Percentiles rank a stretch among this genome's conserved stretches.
These are phyloP conservation scores for Gallinago stenura DNA, from an alignment of 2,797 vertebrate genomes.

Conservation along the genomic window DNA sequence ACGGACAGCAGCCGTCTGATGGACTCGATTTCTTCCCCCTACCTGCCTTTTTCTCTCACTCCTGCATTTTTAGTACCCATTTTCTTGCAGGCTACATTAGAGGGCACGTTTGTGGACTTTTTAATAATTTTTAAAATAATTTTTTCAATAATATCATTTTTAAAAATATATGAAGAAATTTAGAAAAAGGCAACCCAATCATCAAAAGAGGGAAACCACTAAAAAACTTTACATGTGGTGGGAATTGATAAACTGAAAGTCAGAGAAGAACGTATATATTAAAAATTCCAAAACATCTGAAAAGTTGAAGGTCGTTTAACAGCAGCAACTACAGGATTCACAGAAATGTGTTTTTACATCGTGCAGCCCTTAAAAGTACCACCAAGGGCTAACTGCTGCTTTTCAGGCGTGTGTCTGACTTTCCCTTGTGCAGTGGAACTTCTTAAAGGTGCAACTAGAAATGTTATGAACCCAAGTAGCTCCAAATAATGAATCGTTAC, in stretches of 20 bases:
- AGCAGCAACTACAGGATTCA: not conserved
- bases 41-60: not conserved
- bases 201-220: not conserved
- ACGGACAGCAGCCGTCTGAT: not conserved
- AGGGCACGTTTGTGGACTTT: not conserved
- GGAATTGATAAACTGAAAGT: not conserved
- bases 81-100: not conserved
- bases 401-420: not conserved
- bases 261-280: fast-evolving
- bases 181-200: not conserved
- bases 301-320: not conserved
- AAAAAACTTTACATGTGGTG: not conserved
- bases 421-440: not conserved
- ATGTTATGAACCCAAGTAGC: not conserved
- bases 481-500: not conserved
- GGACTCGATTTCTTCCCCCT: not conserved
- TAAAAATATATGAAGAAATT: not conserved
- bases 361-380: not conserved
- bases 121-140: not conserved
- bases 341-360: not conserved
- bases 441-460: not conserved
- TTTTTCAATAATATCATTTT: no score
- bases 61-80: fast-evolving
- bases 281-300: not conserved
- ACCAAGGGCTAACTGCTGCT: not conserved